phyloP scores from a whole-genome alignment of 2,113 vertebrate species.

The Muntiacus muntjak region DNA sequence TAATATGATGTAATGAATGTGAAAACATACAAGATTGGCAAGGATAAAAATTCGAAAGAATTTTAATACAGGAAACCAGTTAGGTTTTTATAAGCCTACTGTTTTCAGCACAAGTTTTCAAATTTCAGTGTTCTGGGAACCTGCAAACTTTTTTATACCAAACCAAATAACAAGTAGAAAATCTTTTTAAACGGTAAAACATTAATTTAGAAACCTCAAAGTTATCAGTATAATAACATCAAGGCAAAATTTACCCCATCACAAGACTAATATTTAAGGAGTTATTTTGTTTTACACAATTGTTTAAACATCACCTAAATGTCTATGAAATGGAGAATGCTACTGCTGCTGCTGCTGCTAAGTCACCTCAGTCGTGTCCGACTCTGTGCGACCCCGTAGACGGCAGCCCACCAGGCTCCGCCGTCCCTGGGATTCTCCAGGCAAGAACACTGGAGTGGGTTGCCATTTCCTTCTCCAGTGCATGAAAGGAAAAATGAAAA shows the following conservation, averaged over 20 bases:
- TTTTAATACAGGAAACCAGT: not conserved
- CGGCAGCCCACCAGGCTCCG: no score
- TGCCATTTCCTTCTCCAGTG: no score
- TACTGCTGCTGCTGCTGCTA: no score
- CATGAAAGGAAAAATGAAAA: no score
- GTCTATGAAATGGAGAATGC: not conserved
- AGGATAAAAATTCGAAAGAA: constrained; percentile 14
- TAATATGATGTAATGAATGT: not conserved
- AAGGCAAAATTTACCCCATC: not conserved
- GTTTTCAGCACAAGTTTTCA: constrained; percentile 4
- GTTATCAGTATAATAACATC: constrained; percentile 28
- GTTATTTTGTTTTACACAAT: not conserved
- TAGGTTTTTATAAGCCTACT: constrained; percentile 1
- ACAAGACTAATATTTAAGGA: not conserved
- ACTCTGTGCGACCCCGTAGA: no score
- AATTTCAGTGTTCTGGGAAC: not conserved
- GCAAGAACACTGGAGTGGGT: no score
- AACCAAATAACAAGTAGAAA: not conserved
- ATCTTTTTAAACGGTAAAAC: not conserved
- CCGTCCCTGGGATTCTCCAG: no score
- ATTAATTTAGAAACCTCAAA: not conserved
- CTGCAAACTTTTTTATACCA: not conserved
- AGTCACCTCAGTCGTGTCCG: no score
- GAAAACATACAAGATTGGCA: not conserved
- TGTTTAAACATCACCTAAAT: constrained; percentile 15